These are phyloP conservation scores for Ara ararauna DNA, from an alignment of 2,797 vertebrate genomes.

Conservation along the genomic window DNA sequence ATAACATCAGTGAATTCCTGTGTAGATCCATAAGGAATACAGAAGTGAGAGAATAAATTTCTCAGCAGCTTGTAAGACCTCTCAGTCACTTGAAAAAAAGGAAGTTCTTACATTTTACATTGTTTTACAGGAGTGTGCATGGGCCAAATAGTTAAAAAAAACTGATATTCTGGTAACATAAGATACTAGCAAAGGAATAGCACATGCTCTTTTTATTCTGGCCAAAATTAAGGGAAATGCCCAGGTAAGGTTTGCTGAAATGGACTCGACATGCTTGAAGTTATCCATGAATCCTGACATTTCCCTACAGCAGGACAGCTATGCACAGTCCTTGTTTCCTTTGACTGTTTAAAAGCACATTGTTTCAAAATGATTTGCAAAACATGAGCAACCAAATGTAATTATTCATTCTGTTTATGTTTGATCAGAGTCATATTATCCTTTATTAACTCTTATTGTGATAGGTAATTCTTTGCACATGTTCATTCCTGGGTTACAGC, in stretches of 20 bases:
- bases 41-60: background rate
- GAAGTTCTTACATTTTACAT: background rate
- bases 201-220: background rate
- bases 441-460: constrained; percentile 46
- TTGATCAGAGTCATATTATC: constrained; percentile 22
- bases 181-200: background rate
- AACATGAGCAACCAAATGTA: constrained; percentile 2
- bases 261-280: background rate
- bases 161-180: background rate
- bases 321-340: background rate
- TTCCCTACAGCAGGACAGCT: background rate
- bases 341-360: background rate
- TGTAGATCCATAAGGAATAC: background rate
- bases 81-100: background rate
- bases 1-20: background rate
- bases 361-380: background rate
- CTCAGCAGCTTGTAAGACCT: background rate
- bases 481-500: constrained; percentile 8
- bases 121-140: background rate
- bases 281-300: background rate
- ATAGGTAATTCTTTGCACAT: constrained; percentile 54
- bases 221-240: background rate
- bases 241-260: background rate
- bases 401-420: constrained; percentile 32
- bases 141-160: background rate